These are phyloP conservation scores for Parapristionchus giblindavisi DNA, from an alignment of 2,888 invertebrate genomes.

Conservation along the genomic window DNA sequence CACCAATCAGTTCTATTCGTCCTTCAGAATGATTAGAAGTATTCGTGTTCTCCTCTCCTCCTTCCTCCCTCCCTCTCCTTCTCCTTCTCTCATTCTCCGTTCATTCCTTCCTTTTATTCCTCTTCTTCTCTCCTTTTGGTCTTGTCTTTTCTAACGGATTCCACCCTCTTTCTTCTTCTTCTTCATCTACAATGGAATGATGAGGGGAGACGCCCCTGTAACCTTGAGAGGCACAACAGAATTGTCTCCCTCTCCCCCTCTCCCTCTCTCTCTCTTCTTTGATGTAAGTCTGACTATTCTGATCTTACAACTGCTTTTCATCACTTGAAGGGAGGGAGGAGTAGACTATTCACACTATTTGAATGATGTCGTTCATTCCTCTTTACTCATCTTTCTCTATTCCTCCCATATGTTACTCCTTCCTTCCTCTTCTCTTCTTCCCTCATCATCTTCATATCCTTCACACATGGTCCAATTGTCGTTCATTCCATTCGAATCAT, in stretches of 20 bases:
- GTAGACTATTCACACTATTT: too few relatives aligned
- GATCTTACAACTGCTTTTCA: too few relatives aligned
- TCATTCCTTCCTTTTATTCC: constrained; percentile 19
- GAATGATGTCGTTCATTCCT: too few relatives aligned
- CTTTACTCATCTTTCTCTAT: not conserved
- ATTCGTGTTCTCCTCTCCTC: not conserved
- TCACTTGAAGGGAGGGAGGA: too few relatives aligned
- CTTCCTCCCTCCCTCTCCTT: constrained; percentile 16
- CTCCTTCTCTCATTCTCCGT: not conserved
- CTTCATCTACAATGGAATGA: not conserved
- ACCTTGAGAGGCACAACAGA: too few relatives aligned
- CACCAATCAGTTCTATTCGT: too few relatives aligned
- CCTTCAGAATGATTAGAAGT: too few relatives aligned
- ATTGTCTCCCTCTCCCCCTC: too few relatives aligned
- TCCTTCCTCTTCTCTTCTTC: constrained; percentile 10
- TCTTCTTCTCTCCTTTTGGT: constrained; percentile 28
- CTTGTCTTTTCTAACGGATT: constrained; percentile 13
- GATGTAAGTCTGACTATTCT: too few relatives aligned
- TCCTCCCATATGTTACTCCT: not conserved
- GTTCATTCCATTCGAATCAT: not conserved
- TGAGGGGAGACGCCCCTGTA: not conserved
- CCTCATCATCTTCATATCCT: constrained; percentile 1
- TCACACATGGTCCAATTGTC: not conserved
- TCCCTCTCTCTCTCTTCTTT: too few relatives aligned
- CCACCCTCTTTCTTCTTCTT: not conserved